Percentiles rank a stretch among this genome's conserved stretches.
These are phyloP conservation scores for Gorsachius goisagi DNA, from an alignment of 2,113 vertebrate genomes.

Conservation along the genomic window DNA sequence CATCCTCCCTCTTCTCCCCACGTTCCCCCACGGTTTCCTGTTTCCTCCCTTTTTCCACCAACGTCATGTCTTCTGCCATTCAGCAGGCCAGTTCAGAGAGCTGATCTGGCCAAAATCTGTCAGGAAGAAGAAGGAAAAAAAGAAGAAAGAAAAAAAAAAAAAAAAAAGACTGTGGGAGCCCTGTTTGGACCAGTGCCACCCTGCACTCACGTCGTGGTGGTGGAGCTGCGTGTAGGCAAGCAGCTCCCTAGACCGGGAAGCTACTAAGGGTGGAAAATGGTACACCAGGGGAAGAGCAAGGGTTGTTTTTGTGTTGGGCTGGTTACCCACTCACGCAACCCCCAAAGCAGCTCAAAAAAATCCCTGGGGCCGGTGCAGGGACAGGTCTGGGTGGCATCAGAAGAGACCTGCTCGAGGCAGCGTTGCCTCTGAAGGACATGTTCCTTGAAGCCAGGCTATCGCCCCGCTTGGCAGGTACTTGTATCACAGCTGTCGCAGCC, in stretches of 20 bases:
- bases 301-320: background rate
- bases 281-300: background rate
- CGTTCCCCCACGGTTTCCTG: fast-evolving
- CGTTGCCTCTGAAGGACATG: fast-evolving
- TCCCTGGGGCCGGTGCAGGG: background rate
- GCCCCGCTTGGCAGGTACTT: fast-evolving
- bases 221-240: background rate
- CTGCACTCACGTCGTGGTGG: fast-evolving
- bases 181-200: background rate
- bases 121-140: background rate
- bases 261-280: background rate
- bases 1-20: background rate
- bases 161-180: background rate
- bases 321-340: background rate
- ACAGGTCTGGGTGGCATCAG: background rate
- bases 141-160: no score
- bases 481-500: background rate
- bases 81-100: background rate
- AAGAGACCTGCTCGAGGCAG: background rate
- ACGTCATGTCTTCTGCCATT: background rate
- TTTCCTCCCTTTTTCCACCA: background rate
- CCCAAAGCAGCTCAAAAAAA: background rate
- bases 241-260: background rate
- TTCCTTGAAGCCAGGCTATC: background rate
- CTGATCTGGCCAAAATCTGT: background rate